Evolutionary conservation across 2,888 invertebrate species (phyloP).

Genomic region (Heteropelma amictum): DNA sequence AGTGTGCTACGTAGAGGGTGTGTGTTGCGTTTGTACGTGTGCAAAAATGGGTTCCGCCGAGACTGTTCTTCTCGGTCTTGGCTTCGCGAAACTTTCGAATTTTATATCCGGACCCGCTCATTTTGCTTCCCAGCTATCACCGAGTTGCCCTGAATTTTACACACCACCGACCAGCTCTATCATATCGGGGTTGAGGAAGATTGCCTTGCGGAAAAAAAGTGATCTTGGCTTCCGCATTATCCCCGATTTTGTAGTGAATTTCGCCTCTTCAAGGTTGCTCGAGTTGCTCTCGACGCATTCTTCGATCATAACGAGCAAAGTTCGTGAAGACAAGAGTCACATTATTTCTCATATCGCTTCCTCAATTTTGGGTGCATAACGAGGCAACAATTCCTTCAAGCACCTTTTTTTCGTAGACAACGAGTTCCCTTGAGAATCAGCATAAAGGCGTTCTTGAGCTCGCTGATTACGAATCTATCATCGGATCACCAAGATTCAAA

Average conservation of each 20-base stretch:
- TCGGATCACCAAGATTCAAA: too few relatives aligned
- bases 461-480: too few relatives aligned
- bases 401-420: too few relatives aligned
- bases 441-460: too few relatives aligned
- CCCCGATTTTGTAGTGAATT: constrained; percentile 6
- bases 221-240: neutral
- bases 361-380: too few relatives aligned
- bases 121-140: constrained; percentile 34
- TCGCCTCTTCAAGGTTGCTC: constrained; percentile 28
- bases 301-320: neutral
- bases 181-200: constrained; percentile 47
- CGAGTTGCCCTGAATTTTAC: constrained; percentile 54
- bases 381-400: too few relatives aligned
- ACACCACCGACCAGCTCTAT: constrained; percentile 53
- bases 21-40: too few relatives aligned
- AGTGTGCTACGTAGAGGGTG: too few relatives aligned
- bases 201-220: constrained; percentile 35
- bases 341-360: too few relatives aligned
- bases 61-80: constrained; percentile 44
- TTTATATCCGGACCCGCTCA: constrained; percentile 49
- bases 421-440: too few relatives aligned
- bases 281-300: constrained; percentile 1
- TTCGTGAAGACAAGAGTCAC: neutral
- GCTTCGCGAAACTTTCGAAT: constrained; percentile 57
- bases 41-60: constrained; percentile 31